phyloP scores from a whole-genome alignment of 2,888 invertebrate species.

The Temnothorax unifasciatus region DNA sequence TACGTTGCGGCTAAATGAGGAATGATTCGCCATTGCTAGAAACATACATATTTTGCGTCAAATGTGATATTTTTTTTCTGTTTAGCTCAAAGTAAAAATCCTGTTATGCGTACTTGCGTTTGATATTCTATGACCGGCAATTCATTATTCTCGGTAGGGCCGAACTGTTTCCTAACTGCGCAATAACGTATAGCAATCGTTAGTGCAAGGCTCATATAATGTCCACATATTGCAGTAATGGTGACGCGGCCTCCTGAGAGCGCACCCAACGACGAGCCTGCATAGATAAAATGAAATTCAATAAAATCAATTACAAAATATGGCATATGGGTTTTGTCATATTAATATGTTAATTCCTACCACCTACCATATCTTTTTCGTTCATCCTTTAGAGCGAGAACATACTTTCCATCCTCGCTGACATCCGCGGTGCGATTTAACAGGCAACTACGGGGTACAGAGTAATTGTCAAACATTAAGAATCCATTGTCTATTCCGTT shows the following conservation, averaged over 20 bases:
- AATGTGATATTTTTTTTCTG: not conserved
- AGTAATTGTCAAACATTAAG: conserved; percentile 93
- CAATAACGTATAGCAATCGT: conserved; percentile 95
- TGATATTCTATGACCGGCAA: conserved; percentile 97
- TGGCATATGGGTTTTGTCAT: not conserved
- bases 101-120: conserved; percentile 89
- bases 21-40: conserved; percentile 92
- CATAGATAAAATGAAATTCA: not conserved
- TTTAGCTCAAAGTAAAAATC: not conserved
- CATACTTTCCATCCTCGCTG: conserved; percentile 93
- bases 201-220: conserved; percentile 91
- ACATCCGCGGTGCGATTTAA: conserved; percentile 96
- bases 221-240: conserved; percentile 89
- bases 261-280: conserved; percentile 91
- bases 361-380: conserved; percentile 93
- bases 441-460: conserved; percentile 92
- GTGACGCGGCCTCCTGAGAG: conserved; percentile 94
- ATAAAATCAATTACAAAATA: conserved; percentile 16
- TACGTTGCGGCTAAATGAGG: conserved; percentile 92
- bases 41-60: conserved; percentile 60
- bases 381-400: conserved; percentile 93
- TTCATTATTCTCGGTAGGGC: conserved; percentile 91
- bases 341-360: conserved; percentile 83
- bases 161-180: conserved; percentile 95
- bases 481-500: conserved; percentile 98